Evolutionary conservation across 2,797 vertebrate genomes (phyloP).

Genomic region (Scarus forsteni): DNA sequence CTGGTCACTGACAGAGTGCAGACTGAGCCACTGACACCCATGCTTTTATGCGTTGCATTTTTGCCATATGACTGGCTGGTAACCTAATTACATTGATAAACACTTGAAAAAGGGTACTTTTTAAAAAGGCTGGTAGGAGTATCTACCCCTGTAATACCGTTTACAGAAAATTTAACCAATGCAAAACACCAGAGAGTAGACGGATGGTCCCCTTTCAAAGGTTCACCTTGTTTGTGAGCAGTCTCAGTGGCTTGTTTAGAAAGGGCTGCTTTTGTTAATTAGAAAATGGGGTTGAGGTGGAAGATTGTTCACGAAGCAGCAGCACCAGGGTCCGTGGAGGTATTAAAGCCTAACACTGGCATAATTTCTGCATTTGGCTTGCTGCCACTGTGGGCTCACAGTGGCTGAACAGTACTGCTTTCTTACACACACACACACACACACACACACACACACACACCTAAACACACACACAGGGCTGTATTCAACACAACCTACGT

Average conservation of each 20-base stretch:
- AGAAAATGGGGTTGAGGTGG: constrained; percentile 30
- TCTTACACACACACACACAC: constrained; percentile 18
- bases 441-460: constrained; percentile 14
- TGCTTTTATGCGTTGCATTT: no score
- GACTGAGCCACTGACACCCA: no score
- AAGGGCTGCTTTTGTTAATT: constrained; percentile 32
- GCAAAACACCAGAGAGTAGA: neutral
- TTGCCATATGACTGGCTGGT: no score
- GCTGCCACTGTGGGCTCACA: constrained; percentile 7
- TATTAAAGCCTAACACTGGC: constrained; percentile 36
- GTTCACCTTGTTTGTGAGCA: neutral
- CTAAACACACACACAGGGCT: constrained; percentile 13
- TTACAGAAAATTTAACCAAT: neutral
- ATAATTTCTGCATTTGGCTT: constrained; percentile 42
- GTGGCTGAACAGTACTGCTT: constrained; percentile 2
- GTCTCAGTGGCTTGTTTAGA: constrained; percentile 8
- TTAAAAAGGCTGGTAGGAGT: no score
- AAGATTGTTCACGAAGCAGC: constrained; percentile 12
- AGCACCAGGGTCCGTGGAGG: constrained; percentile 20
- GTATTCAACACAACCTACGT: constrained; percentile 20
- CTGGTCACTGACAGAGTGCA: no score
- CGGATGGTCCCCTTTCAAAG: constrained; percentile 10
- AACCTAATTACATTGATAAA: no score
- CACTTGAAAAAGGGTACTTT: no score
- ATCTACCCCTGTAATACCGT: neutral